Evolutionary conservation across 2,113 vertebrate species (phyloP), one percentile per base, ranked within the genome.

Genomic region (Cyprinodon tularosa): DNA sequence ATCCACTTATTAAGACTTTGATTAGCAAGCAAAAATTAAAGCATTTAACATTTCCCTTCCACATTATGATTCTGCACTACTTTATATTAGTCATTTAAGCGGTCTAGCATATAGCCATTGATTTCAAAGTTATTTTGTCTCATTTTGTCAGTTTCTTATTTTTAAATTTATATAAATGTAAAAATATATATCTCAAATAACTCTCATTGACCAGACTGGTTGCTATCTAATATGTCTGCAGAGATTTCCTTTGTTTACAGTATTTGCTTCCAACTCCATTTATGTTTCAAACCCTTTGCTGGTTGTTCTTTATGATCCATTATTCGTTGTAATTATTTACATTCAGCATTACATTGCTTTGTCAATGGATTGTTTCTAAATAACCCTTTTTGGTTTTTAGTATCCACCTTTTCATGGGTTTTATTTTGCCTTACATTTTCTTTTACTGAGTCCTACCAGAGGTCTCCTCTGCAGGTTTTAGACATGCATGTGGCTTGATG

Each of bases 281-380:
- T 65, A 76, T 79, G 65, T 79, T 90, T 89, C 81, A 85, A 59
- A 85, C 84, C 78, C 78, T 82, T 77, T 67, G 84, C 77, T 80
- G 84, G 63, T 87, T 72, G 77, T 50, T 85, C 82, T 85, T 65
- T 72, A 37, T 67, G 67, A 50, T 88, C 76, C 76, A 86, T 89
- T 78, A 86, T 88, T 87, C 71, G 86, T 85, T 11, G 3, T 63
- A 86, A 86, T 89, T 86, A 66, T 86, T 83, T 67, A 72, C 75
- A 50, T 53, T 59, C 22, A 2, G 48, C 72, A 57, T 74, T 14
- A 57, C 72, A 78, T 90, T 29, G 29, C 29, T 83, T 88, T 83
- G 81, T 84, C 75, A 75, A 74, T 73, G 22, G 47, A 62, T 70
- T 53, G 45, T 78, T 78, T 78, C 78, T 50, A 74, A 71, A 73